Conservation (phyloP, 2,888 invertebrate species). For the Mythimna impura region DNA sequence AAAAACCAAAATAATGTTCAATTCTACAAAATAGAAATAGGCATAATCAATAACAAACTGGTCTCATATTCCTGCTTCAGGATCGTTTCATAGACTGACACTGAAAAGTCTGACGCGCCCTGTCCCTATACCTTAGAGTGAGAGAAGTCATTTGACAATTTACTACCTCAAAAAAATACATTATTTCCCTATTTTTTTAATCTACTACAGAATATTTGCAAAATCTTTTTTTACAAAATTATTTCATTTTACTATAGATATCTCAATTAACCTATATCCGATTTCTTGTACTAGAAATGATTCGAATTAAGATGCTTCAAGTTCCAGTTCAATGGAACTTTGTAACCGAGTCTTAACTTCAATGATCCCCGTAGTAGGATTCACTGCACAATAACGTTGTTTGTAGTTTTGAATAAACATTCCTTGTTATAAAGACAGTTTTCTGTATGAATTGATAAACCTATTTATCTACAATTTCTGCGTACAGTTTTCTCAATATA, state of each 20-base stretch:
- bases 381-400: slow-evolving; percentile 23
- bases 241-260: slow-evolving; percentile 4
- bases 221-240: too few species aligned
- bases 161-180: too few species aligned
- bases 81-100: too few species aligned
- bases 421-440: slow-evolving; percentile 15
- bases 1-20: too few species aligned
- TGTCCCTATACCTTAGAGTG: too few species aligned
- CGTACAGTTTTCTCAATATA: not conserved
- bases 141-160: too few species aligned
- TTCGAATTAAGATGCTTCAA: slow-evolving; percentile 21
- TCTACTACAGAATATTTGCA: too few species aligned
- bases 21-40: too few species aligned
- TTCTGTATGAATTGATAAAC: not conserved
- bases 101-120: too few species aligned
- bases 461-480: not conserved
- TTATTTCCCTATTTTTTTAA: too few species aligned
- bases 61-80: too few species aligned
- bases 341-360: slow-evolving; percentile 25
- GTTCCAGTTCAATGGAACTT: slow-evolving; percentile 29
- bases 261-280: not conserved
- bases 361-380: not conserved
- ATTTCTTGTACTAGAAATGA: not conserved
- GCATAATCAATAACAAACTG: too few species aligned
- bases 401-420: slow-evolving; percentile 31